phyloP scores from a whole-genome alignment of 2,797 vertebrate species.

The Protosalanx chinensis region DNA sequence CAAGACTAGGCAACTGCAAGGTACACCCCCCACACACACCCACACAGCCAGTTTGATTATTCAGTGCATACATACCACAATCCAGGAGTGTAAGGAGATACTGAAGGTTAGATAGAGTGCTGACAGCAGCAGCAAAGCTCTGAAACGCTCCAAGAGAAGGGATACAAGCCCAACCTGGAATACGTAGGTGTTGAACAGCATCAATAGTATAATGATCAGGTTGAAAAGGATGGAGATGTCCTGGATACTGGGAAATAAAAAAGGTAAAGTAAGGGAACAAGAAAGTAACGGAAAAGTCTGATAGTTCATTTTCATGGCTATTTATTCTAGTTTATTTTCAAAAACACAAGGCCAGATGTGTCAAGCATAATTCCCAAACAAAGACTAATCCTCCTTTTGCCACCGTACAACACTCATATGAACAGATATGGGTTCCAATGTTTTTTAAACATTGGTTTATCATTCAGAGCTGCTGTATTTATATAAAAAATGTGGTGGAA shows the following conservation, averaged over 20 bases:
- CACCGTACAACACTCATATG: too few relatives aligned
- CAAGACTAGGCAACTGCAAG: neutral
- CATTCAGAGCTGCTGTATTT: too few relatives aligned
- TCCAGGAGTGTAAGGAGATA: slow-evolving; percentile 86
- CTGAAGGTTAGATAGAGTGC: slow-evolving; percentile 82
- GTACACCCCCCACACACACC: neutral
- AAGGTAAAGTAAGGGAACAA: neutral
- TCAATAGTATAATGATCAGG: slow-evolving; percentile 89
- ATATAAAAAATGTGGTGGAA: neutral
- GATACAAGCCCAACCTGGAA: slow-evolving; percentile 91
- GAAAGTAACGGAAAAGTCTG: neutral
- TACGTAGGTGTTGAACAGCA: slow-evolving; percentile 95
- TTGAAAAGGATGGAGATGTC: slow-evolving; percentile 89
- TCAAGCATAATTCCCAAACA: too few relatives aligned
- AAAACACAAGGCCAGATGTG: too few relatives aligned
- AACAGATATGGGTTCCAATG: too few relatives aligned
- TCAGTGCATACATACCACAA: slow-evolving; percentile 72
- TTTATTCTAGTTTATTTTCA: too few relatives aligned
- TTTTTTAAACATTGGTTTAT: too few relatives aligned
- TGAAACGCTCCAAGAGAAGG: slow-evolving; percentile 86
- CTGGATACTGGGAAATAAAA: slow-evolving; percentile 75
- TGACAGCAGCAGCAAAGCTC: slow-evolving; percentile 80
- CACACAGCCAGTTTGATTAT: neutral
- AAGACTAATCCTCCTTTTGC: too few relatives aligned
- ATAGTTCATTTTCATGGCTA: too few relatives aligned